Conservation (phyloP, 1,140 invertebrate genomes). For the Solenopsis invicta region DNA sequence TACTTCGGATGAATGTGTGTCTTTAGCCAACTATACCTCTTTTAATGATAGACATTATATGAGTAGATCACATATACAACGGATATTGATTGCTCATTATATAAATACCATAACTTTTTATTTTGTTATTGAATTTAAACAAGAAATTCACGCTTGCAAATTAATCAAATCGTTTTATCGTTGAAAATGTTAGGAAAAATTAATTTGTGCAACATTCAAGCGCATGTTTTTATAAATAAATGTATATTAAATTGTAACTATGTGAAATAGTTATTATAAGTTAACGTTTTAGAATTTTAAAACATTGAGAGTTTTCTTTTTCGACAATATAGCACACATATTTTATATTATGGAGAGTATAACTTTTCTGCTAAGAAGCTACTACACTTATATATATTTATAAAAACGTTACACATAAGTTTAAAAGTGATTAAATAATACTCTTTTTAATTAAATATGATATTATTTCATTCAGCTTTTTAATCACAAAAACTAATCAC, state of each 20-base stretch:
- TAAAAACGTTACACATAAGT: background rate
- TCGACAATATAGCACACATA: constrained; percentile 16
- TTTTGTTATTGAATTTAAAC: constrained; percentile 42
- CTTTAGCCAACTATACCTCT: background rate
- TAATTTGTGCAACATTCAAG: constrained; percentile 25
- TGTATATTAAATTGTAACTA: constrained; percentile 33
- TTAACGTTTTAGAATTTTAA: constrained; percentile 48
- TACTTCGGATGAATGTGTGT: constrained; percentile 33
- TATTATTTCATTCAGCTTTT: constrained; percentile 82
- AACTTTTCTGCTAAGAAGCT: constrained; percentile 1
- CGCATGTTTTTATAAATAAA: constrained; percentile 44
- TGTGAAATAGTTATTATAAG: constrained; percentile 48
- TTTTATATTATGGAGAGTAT: constrained; percentile 25
- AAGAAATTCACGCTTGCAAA: constrained; percentile 52
- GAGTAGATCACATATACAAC: constrained; percentile 13
- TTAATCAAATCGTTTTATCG: constrained; percentile 32
- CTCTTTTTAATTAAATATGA: constrained; percentile 18
- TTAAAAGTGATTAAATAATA: background rate
- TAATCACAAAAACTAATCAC: constrained; percentile 85
- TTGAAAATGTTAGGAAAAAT: constrained; percentile 30
- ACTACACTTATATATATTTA: no score
- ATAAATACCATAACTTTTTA: background rate
- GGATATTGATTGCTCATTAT: constrained; percentile 14
- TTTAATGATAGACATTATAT: constrained; percentile 38
- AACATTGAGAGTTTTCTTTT: background rate